Evolutionary conservation across 2,113 vertebrate species (phyloP), one percentile per base, ranked within the genome.

Genomic region (Triplophysa rosa): DNA sequence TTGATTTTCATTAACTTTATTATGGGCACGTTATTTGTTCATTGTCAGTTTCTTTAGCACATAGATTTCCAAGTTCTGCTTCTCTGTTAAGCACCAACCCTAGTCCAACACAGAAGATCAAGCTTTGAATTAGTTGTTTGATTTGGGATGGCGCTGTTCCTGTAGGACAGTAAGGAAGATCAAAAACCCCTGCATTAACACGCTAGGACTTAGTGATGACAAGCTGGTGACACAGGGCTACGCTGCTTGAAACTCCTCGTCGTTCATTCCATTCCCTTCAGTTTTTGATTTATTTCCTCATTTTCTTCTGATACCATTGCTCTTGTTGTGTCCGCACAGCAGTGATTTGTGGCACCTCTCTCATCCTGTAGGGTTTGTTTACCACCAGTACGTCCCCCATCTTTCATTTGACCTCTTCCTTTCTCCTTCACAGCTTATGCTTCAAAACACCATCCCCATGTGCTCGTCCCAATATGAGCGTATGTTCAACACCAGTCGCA

Each of bases 401-500:
- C 40, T 83, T 73, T 83, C n/a, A 66, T 82, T 83, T 85, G 67
- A 78, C 62, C 69, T 82, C 24, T 80, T 89, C n/a, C 29, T 85
- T 54, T 81, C 91, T 93, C 84, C 91, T 87, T 93, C 92, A 89
- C 92, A 93, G 92, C 91, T 93, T 90, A 91, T 93, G 91, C 37
- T 97, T 93, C 96, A 94, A 84, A 93, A 95, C 86, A 94, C 96
- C 70, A 90, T 99, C 85, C 97, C 97, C 12, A 96, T 99, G 89
- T 99, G 97, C 90, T 99, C 97, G 19, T 90, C 96, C 84, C 97
- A 99, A 92, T 99, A 95, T 93, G 97, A 99, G 88, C 88, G 90
- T 62, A 94, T 97, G 95, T 99, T 98, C 91, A 99, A 99, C 84
- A 96, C 95, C 42, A 95, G 91, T 84, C 94, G 97, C 77, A 92